These are phyloP conservation scores for Tanytarsus gracilentus DNA, from an alignment of 2,888 invertebrate species.

Conservation along the genomic window DNA sequence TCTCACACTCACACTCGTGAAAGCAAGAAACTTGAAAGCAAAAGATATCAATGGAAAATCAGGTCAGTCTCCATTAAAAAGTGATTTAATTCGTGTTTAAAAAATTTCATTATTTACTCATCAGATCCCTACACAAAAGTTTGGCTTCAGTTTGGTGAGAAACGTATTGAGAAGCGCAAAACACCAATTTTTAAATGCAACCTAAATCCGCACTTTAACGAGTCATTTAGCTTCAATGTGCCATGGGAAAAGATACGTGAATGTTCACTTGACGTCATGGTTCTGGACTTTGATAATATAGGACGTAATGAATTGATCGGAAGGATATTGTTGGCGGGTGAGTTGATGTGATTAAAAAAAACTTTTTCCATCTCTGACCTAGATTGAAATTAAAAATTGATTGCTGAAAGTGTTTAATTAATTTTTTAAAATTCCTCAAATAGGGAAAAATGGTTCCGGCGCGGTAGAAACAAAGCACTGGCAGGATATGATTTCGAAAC, in stretches of 20 bases:
- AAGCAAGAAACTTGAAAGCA: constrained; percentile 89
- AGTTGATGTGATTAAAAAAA: constrained; percentile 34
- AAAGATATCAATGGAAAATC: constrained; percentile 95
- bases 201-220: constrained; percentile 91
- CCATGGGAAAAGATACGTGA: constrained; percentile 96
- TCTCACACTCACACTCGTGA: constrained; percentile 79
- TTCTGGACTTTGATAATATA: constrained; percentile 97
- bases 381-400: not conserved
- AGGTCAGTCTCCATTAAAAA: constrained; percentile 53
- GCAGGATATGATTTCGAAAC: constrained; percentile 98
- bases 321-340: constrained; percentile 84
- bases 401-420: constrained; percentile 2
- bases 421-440: not conserved
- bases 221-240: constrained; percentile 90
- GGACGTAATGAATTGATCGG: constrained; percentile 89
- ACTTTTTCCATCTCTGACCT: not conserved
- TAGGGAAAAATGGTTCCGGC: constrained; percentile 88
- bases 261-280: constrained; percentile 86
- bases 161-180: constrained; percentile 90
- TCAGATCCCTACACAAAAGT: constrained; percentile 97
- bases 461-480: constrained; percentile 95
- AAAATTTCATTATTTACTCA: too few relatives aligned
- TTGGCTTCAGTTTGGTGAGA: constrained; percentile 92
- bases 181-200: constrained; percentile 91
- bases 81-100: too few relatives aligned